Evolutionary conservation across 2,888 invertebrate genomes (phyloP).

Genomic region (Digitonthophagus gazella): DNA sequence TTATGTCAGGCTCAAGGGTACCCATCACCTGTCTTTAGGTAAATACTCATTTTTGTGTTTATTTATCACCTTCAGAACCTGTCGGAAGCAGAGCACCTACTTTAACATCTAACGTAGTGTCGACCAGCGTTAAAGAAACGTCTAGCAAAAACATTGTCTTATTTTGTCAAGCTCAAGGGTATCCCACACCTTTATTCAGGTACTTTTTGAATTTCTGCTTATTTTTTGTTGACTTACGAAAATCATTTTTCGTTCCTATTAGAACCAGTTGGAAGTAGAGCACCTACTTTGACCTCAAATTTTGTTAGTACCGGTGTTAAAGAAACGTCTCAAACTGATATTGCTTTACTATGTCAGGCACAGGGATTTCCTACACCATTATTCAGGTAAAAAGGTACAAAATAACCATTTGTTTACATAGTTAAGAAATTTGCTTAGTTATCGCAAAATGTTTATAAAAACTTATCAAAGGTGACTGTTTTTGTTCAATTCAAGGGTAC

Average conservation of each 20-base stretch:
- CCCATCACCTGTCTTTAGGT: slow-evolving; percentile 59
- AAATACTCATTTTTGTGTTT: slow-evolving; percentile 34
- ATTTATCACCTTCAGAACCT: slow-evolving; percentile 59
- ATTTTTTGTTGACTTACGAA: background rate
- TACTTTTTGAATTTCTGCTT: slow-evolving; percentile 47
- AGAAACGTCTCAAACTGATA: slow-evolving; percentile 48
- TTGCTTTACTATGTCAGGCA: slow-evolving; percentile 64
- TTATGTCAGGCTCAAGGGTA: slow-evolving; percentile 59
- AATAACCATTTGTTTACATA: too few relatives aligned
- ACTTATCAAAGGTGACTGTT: background rate
- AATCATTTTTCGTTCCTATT: slow-evolving; percentile 23
- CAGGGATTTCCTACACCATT: slow-evolving; percentile 70
- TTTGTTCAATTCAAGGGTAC: background rate
- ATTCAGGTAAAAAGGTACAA: slow-evolving; percentile 71
- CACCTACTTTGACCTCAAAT: slow-evolving; percentile 58
- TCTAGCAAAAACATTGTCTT: slow-evolving; percentile 54
- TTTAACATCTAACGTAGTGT: slow-evolving; percentile 47
- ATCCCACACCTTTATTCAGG: slow-evolving; percentile 72
- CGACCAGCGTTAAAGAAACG: slow-evolving; percentile 44
- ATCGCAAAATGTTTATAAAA: too few relatives aligned
- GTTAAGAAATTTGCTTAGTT: too few relatives aligned
- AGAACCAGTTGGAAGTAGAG: slow-evolving; percentile 78
- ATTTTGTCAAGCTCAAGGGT: slow-evolving; percentile 66
- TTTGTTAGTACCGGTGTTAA: slow-evolving; percentile 41
- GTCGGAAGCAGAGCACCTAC: slow-evolving; percentile 74